Percentiles rank a stretch among this genome's conserved stretches.
phyloP scores from a whole-genome alignment of 2,797 vertebrate species.

The Rhinophrynus dorsalis region DNA sequence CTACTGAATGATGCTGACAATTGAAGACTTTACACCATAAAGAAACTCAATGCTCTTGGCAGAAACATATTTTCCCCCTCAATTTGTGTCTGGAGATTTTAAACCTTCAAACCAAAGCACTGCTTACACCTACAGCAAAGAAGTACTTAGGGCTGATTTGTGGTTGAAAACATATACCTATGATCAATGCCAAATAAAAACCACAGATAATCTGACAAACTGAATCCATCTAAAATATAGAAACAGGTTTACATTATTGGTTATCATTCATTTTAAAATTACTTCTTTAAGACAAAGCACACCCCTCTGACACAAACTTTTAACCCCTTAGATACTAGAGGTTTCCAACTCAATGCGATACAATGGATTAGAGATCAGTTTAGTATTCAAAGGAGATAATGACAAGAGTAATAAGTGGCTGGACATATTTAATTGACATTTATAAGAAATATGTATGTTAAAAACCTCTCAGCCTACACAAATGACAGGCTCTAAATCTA shows the following conservation, averaged over 20 bases:
- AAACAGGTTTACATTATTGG: neutral
- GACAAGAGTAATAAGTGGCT: no score
- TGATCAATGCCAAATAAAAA: constrained; percentile 13
- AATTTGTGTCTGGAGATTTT: constrained; percentile 1
- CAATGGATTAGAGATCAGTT: no score
- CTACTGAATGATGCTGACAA: constrained; percentile 51
- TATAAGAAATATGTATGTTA: no score
- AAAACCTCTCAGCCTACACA: no score
- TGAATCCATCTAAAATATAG: neutral
- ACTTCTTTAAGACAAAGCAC: no score
- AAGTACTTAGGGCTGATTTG: constrained; percentile 2
- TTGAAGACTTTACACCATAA: constrained; percentile 58
- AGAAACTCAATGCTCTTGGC: constrained; percentile 54
- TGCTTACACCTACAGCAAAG: constrained; percentile 29
- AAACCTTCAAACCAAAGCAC: constrained; percentile 11
- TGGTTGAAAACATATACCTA: constrained; percentile 23
- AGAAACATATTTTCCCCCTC: constrained; percentile 29
- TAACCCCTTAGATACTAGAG: no score
- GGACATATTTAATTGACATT: no score
- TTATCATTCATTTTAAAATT: no score
- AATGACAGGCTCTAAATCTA: no score
- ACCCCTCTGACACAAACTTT: no score
- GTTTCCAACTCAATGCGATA: no score
- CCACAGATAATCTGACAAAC: neutral
- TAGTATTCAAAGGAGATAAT: no score